Percentiles rank a stretch among this genome's conserved stretches.
Conservation (phyloP, 2,888 invertebrate genomes). For the Thymelicus acteon region DNA sequence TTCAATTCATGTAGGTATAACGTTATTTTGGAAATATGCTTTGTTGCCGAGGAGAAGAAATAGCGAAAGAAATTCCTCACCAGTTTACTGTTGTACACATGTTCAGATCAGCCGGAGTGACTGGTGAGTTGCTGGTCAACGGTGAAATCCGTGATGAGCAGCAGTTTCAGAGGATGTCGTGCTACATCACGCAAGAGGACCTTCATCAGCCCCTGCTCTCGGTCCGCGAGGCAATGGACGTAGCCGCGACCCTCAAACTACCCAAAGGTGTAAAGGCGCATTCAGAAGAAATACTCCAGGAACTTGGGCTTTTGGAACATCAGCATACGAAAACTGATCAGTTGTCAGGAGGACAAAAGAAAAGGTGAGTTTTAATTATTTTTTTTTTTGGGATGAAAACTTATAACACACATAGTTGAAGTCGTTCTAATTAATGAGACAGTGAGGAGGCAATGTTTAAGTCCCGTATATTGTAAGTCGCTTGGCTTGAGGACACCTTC, state of each 20-base stretch:
- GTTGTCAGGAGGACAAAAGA: slow-evolving; percentile 92
- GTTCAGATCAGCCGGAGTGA: slow-evolving; percentile 86
- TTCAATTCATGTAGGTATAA: too few species aligned
- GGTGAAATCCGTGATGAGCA: slow-evolving; percentile 86
- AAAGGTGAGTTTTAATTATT: slow-evolving; percentile 67
- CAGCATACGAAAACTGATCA: slow-evolving; percentile 86
- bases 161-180: slow-evolving; percentile 88
- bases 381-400: neutral
- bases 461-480: neutral
- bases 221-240: slow-evolving; percentile 90
- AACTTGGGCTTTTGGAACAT: slow-evolving; percentile 86
- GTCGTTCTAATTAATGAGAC: neutral
- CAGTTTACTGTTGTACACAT: neutral
- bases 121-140: slow-evolving; percentile 88
- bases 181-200: slow-evolving; percentile 93
- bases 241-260: slow-evolving; percentile 91
- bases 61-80: too few species aligned
- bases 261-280: slow-evolving; percentile 75
- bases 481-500: neutral
- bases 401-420: neutral
- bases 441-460: too few species aligned
- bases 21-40: too few species aligned
- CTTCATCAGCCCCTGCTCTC: slow-evolving; percentile 89
- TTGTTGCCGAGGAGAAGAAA: too few species aligned
- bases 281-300: slow-evolving; percentile 84